Conservation (phyloP, 1,140 invertebrate species). For the Drosophila punjabiensis region DNA sequence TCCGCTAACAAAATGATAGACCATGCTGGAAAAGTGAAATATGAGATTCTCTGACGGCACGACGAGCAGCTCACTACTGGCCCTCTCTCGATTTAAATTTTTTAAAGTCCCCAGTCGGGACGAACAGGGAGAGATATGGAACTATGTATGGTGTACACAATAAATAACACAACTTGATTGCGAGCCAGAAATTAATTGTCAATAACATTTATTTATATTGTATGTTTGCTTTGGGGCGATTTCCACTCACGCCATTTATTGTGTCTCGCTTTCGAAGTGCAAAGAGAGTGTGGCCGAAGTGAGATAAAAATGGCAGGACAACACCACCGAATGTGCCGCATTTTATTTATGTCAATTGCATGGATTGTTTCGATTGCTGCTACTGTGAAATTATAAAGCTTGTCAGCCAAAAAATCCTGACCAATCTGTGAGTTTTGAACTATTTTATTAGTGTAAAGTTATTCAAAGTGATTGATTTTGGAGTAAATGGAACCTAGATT, state of each 20-base stretch:
- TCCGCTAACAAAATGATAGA: constrained; percentile 76
- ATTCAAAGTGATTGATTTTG: neutral
- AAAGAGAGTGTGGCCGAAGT: constrained; percentile 40
- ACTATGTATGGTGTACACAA: constrained; percentile 18
- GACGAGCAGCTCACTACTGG: neutral
- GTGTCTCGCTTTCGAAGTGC: constrained; percentile 18
- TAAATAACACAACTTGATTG: constrained; percentile 56
- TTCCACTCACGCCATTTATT: constrained; percentile 34
- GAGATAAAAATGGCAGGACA: constrained; percentile 43
- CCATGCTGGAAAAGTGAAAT: constrained; percentile 28
- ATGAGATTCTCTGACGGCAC: constrained; percentile 28
- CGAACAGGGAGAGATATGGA: constrained; percentile 14
- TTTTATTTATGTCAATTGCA: constrained; percentile 26
- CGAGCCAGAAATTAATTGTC: constrained; percentile 52
- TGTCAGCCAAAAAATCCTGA: neutral
- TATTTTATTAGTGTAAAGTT: neutral
- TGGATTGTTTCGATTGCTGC: constrained; percentile 9
- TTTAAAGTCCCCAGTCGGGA: constrained; percentile 20
- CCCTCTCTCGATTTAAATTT: constrained; percentile 21
- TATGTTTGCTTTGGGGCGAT: constrained; percentile 34
- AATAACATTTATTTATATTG: constrained; percentile 46
- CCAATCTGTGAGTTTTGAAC: neutral
- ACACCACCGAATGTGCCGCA: neutral
- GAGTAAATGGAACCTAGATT: no score
- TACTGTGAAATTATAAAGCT: neutral